Evolutionary conservation across 2,113 vertebrate genomes (phyloP).

Genomic region (Isichthys henryi): DNA sequence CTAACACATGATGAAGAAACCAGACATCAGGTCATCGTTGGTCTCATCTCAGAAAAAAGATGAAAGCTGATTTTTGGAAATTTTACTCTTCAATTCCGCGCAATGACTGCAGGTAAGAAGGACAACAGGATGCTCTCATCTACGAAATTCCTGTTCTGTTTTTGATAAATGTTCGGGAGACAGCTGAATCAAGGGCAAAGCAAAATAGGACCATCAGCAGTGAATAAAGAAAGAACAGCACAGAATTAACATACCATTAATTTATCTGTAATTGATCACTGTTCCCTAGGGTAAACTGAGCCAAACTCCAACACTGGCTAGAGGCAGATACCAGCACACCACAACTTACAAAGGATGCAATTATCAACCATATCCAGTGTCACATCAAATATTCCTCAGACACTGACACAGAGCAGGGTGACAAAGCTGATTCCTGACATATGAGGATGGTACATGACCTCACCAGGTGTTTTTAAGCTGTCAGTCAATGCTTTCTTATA

Average conservation of each 20-base stretch:
- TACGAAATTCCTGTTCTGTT: neutral
- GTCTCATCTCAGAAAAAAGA: neutral
- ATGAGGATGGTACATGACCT: neutral
- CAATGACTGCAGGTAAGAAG: neutral
- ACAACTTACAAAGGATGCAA: neutral
- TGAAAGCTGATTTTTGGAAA: neutral
- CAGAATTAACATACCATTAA: neutral
- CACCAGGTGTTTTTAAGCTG: neutral
- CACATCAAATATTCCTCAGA: neutral
- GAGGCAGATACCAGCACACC: neutral
- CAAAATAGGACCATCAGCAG: neutral
- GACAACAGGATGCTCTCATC: neutral
- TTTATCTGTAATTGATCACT: neutral
- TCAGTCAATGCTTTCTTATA: neutral
- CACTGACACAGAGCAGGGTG: neutral
- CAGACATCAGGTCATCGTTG: neutral
- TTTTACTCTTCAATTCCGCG: neutral
- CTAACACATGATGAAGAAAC: neutral
- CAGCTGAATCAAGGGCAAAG: neutral
- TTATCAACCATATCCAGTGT: neutral
- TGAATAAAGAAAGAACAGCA: neutral
- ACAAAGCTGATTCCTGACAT: neutral
- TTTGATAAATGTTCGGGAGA: neutral
- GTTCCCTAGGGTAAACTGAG: neutral
- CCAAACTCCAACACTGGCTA: neutral